phyloP scores from a whole-genome alignment of 2,888 invertebrate genomes.

The Antheraea assamensis region DNA sequence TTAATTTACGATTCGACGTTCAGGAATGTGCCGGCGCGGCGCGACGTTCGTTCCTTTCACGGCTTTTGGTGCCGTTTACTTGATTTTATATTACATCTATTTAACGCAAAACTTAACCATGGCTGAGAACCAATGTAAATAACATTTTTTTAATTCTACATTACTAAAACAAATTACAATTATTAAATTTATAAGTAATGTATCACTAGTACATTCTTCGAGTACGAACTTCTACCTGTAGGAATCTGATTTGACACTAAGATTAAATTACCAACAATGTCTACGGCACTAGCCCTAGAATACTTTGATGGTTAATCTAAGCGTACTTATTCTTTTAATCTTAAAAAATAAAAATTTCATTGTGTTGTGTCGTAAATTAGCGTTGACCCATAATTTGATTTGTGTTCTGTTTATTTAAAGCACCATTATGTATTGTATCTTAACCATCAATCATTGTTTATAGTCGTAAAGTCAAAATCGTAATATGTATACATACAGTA shows the following conservation, averaged over 20 bases:
- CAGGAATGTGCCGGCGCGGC: conserved; percentile 65
- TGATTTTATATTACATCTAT: conserved; percentile 62
- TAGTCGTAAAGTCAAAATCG: not conserved
- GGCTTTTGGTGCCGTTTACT: conserved; percentile 56
- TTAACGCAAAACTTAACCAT: conserved; percentile 25
- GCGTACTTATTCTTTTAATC: no score
- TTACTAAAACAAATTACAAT: no score
- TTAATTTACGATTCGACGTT: conserved; percentile 76
- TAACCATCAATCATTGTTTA: not conserved
- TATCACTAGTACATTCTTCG: not conserved
- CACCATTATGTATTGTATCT: no score
- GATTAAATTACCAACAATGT: no score
- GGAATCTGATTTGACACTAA: not conserved
- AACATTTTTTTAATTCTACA: no score
- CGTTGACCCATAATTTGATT: not conserved
- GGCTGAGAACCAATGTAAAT: not conserved
- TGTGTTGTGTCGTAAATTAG: not conserved
- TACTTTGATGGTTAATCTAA: no score
- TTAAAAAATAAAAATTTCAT: not conserved
- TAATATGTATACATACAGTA: not conserved
- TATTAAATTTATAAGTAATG: no score
- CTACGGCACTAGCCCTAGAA: no score
- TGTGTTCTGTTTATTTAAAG: no score
- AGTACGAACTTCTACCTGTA: not conserved
- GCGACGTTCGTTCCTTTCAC: conserved; percentile 56